A percentile compares a stretch with the other conserved stretches of the same genome.
Conservation (phyloP, 2,113 vertebrate species). For the Cyphomyrus plagiostoma region DNA sequence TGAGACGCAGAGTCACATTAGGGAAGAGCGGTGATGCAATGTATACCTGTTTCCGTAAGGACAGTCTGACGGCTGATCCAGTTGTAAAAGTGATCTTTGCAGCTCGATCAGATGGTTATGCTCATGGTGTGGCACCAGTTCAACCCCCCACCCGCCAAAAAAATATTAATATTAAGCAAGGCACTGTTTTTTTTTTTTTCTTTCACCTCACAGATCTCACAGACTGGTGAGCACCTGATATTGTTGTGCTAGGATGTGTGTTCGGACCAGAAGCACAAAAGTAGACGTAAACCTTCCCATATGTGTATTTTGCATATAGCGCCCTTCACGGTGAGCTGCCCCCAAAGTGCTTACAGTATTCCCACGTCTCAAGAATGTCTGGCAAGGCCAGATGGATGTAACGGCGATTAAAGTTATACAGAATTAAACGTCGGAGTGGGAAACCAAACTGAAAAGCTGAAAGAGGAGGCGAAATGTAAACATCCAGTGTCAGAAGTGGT, state of each 20-base stretch:
- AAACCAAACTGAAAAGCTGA: background rate
- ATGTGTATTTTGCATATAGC: background rate
- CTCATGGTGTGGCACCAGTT: background rate
- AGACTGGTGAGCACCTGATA: background rate
- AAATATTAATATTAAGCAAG: background rate
- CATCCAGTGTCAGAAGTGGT: background rate
- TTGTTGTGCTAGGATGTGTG: background rate
- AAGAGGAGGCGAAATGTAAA: background rate
- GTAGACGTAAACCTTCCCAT: background rate
- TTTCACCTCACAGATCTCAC: background rate
- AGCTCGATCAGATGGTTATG: background rate
- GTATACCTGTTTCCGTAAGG: background rate
- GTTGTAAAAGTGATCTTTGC: background rate
- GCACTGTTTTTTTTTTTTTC: background rate
- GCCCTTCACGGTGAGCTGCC: background rate
- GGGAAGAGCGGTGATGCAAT: background rate
- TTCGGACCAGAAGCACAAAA: background rate
- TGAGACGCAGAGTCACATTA: background rate
- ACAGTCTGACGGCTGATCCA: background rate
- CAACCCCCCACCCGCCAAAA: background rate
- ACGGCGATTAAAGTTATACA: background rate
- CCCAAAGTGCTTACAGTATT: background rate
- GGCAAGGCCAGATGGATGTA: background rate
- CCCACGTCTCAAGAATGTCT: background rate
- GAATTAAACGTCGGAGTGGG: background rate